Percentiles rank a stretch among this genome's conserved stretches.
Conservation (phyloP, 1,140 invertebrate genomes). For the Eriocheir sinensis region DNA sequence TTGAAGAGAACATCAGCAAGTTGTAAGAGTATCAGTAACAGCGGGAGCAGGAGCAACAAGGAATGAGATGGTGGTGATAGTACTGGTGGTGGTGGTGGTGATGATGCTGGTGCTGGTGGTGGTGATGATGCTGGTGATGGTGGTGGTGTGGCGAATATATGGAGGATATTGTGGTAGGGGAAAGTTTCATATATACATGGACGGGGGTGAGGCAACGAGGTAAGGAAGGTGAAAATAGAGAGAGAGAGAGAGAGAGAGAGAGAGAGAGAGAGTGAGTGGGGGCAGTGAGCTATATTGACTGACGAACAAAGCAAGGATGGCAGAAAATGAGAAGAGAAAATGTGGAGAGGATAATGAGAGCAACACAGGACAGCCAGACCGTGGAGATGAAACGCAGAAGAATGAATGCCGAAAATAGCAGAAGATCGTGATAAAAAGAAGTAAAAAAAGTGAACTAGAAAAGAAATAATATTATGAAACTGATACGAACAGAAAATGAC, state of each 20-base stretch:
- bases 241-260: constrained; percentile 6
- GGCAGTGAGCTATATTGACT: background rate
- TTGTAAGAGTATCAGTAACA: too few species aligned
- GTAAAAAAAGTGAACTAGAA: background rate
- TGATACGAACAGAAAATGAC: too few species aligned
- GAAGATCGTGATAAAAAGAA: background rate
- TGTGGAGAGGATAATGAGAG: too few species aligned
- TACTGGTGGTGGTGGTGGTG: background rate
- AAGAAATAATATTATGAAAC: too few species aligned
- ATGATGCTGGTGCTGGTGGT: too few species aligned
- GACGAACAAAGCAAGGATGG: too few species aligned
- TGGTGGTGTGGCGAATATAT: background rate
- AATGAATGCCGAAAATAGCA: background rate
- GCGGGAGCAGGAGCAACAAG: background rate
- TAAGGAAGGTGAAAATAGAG: background rate
- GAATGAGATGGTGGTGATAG: too few species aligned
- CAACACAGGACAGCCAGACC: too few species aligned
- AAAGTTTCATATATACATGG: too few species aligned
- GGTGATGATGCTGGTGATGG: background rate
- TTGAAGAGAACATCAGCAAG: too few species aligned
- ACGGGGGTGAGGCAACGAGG: background rate
- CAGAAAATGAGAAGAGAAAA: too few species aligned
- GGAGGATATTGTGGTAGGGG: too few species aligned
- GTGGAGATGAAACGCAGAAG: background rate
- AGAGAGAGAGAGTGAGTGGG: background rate